Base-by-base conservation (phyloP, 2,888 invertebrate species). In the Chrysotoxum bicinctum region DNA sequence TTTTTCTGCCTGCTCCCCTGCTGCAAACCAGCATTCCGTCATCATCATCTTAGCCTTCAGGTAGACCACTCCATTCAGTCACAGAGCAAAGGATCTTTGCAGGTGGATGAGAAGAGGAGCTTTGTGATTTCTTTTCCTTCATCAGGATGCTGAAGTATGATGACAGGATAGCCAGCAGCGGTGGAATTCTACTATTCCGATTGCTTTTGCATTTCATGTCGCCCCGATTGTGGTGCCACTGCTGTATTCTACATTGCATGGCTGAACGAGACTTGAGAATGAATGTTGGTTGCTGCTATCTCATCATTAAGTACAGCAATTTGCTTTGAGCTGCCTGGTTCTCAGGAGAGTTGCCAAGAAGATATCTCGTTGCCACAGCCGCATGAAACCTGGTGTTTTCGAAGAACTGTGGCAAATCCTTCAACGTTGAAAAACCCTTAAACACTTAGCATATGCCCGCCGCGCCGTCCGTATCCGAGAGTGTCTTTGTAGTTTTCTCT, bases 11-110 rank as follows among this genome's bases (percentile, higher is more conserved):
- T 45, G 35, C 35, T 85, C 21, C 58, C 40, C 40, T n/a, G n/a
- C 37, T 50, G 26, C 40, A 56, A 30, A 45, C n/a, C 35, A 1
- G 37, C 50, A 21, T 80, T 12, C 7, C 16, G 12, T 56, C 62
- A 43, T 19, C 58, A 64, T 69, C 81, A 77, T 85, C 85, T 77
- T 85, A 69, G 77, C 73, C 81, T 76, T 85, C 69, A 85, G 85
- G 73, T 77, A 77, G 72, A 45, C 81, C 81, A 76, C 80, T 40
- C 40, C 69, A 52, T 52, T 73, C 73, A 73, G 85, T 77, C 73
- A 37, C 23, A 19, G 37, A 77, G 72, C 21, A 37, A 84, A 68
- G 60, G 35, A 70, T 75, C 64, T 66, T 64, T 52, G 16, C 48
- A 58, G 48, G 50, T 64, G 35, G 56, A 70, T 14, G 37, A 35